phyloP scores from a whole-genome alignment of 2,113 vertebrate genomes.

The Brachionichthys hirsutus region DNA sequence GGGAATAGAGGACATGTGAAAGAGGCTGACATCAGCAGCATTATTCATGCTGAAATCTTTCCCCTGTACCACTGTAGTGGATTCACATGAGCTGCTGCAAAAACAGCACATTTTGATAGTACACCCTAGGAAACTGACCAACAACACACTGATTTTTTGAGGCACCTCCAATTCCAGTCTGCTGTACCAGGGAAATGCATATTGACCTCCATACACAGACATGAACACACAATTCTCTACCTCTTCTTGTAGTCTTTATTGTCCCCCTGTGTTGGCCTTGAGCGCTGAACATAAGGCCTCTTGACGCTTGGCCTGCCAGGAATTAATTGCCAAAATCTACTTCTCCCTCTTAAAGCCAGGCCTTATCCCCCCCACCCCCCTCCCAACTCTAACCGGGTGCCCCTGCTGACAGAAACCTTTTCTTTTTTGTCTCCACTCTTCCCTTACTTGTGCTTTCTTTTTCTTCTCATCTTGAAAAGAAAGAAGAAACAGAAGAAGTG shows the following conservation, averaged over 20 bases:
- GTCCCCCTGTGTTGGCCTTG: constrained; percentile 47
- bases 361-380: constrained; percentile 48
- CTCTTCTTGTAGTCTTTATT: constrained; percentile 38
- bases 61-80: constrained; percentile 21
- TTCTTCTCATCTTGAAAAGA: constrained; percentile 45
- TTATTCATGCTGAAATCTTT: constrained; percentile 4
- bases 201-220: constrained; percentile 29
- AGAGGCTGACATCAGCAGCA: neutral
- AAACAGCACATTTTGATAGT: constrained; percentile 8
- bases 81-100: constrained; percentile 3
- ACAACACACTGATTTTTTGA: constrained; percentile 5
- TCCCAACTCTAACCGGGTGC: constrained; percentile 26
- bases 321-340: constrained; percentile 65
- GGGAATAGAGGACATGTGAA: too few relatives aligned
- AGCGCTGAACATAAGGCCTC: constrained; percentile 67
- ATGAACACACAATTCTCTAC: constrained; percentile 26
- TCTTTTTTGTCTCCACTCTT: constrained; percentile 54
- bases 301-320: constrained; percentile 60
- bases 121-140: neutral
- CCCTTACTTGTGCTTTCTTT: constrained; percentile 49
- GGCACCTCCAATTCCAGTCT: neutral
- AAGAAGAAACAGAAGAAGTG: constrained; percentile 22
- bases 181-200: constrained; percentile 48
- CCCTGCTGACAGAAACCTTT: constrained; percentile 55
- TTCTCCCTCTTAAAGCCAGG: constrained; percentile 45